Evolutionary conservation across 2,888 invertebrate species (phyloP).

Genomic region (Harpalus rufipes): DNA sequence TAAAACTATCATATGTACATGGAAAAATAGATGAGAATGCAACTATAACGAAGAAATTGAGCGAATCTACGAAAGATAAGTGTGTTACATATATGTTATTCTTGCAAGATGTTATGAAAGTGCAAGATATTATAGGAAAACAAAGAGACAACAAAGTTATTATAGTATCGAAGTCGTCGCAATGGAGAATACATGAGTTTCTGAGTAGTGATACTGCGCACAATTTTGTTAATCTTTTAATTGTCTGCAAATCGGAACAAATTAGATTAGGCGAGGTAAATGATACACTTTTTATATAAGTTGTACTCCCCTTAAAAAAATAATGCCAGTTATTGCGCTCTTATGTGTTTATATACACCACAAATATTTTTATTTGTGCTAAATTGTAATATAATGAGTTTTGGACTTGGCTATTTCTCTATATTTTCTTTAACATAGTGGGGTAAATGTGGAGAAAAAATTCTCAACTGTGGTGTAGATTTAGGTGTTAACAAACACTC

Average conservation of each 20-base stretch:
- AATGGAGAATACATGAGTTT: conserved; percentile 88
- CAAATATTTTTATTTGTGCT: no score
- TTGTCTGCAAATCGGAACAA: conserved; percentile 84
- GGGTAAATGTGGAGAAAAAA: no score
- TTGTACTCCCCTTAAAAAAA: no score
- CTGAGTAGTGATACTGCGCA: conserved; percentile 81
- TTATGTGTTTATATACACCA: no score
- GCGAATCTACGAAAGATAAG: conserved; percentile 75
- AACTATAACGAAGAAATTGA: conserved; percentile 77
- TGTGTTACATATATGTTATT: conserved; percentile 85
- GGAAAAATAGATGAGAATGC: conserved; percentile 80
- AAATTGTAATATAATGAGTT: no score
- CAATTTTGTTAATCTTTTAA: conserved; percentile 84
- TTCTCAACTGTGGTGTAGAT: no score
- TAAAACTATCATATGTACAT: conserved; percentile 81
- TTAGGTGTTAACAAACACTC: no score
- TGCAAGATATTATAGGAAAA: conserved; percentile 81
- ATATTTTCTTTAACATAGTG: no score
- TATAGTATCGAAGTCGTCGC: conserved; percentile 84
- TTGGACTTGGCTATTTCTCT: no score
- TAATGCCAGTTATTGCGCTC: no score
- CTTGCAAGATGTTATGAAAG: conserved; percentile 82
- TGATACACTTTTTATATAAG: no score
- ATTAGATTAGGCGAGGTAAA: conserved; percentile 72
- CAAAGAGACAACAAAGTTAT: conserved; percentile 83